phyloP scores from a whole-genome alignment of 2,888 invertebrate species.

The Epistrophella euchroma region DNA sequence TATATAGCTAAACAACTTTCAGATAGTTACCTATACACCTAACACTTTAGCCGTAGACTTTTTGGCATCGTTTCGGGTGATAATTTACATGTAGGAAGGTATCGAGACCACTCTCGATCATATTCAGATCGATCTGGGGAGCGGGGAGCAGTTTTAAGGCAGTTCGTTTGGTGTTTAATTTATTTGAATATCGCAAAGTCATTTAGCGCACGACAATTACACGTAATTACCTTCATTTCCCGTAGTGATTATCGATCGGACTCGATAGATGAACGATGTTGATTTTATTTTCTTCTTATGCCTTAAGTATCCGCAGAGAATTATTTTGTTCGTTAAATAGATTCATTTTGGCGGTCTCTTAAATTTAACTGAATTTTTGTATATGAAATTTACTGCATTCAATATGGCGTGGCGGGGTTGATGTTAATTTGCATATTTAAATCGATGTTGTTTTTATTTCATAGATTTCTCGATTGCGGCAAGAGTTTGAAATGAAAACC shows the following conservation, averaged over 20 bases:
- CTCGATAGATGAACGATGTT: slow-evolving; percentile 22
- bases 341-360: slow-evolving; percentile 58
- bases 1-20: background rate
- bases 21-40: background rate
- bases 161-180: slow-evolving; percentile 61
- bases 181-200: slow-evolving; percentile 73
- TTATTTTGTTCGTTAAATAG: slow-evolving; percentile 22
- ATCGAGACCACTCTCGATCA: slow-evolving; percentile 68
- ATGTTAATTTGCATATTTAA: slow-evolving; percentile 51
- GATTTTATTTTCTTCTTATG: background rate
- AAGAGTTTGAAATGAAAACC: background rate
- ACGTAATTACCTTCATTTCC: slow-evolving; percentile 73
- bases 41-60: slow-evolving; percentile 53
- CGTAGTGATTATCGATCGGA: slow-evolving; percentile 52
- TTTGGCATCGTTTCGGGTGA: slow-evolving; percentile 66
- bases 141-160: slow-evolving; percentile 17
- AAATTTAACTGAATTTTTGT: slow-evolving; percentile 33
- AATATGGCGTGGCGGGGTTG: slow-evolving; percentile 4
- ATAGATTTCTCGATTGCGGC: background rate
- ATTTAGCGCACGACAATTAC: slow-evolving; percentile 74
- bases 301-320: background rate
- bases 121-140: slow-evolving; percentile 49
- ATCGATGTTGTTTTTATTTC: slow-evolving; percentile 23
- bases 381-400: slow-evolving; percentile 35
- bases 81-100: slow-evolving; percentile 65